phyloP scores from a whole-genome alignment of 2,113 vertebrate species.

The Crotalus horridus region DNA sequence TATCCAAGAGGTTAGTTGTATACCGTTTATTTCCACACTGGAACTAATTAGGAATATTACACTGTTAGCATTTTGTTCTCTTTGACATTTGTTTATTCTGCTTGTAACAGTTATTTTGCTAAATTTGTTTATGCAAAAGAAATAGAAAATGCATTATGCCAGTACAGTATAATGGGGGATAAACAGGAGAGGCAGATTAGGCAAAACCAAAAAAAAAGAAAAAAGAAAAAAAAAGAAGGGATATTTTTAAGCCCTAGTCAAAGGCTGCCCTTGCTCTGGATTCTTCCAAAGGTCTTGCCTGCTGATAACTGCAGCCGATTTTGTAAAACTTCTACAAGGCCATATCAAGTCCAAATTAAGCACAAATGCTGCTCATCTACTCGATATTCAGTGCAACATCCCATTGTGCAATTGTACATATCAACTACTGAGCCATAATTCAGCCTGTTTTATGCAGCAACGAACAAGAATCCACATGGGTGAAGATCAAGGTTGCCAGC shows the following conservation, averaged over 20 bases:
- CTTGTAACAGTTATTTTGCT: background rate
- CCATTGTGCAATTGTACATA: background rate
- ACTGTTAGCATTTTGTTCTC: background rate
- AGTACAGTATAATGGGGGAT: background rate
- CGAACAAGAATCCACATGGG: background rate
- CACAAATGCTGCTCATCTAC: background rate
- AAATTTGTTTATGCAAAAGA: background rate
- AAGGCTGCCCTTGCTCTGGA: background rate
- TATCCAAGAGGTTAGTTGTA: background rate
- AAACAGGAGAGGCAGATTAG: background rate
- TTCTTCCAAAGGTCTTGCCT: background rate
- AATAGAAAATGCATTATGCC: background rate
- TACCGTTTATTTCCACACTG: background rate
- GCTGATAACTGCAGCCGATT: background rate
- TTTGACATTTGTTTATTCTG: constrained; percentile 11
- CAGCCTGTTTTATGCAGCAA: background rate
- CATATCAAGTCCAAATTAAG: background rate
- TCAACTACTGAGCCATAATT: background rate
- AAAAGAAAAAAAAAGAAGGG: background rate
- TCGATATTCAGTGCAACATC: background rate
- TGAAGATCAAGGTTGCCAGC: background rate
- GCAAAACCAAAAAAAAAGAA: background rate
- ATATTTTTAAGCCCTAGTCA: background rate
- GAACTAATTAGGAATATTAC: background rate
- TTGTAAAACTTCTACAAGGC: background rate